These are phyloP conservation scores for Crenichthys baileyi DNA, from an alignment of 2,797 vertebrate species.

Conservation along the genomic window DNA sequence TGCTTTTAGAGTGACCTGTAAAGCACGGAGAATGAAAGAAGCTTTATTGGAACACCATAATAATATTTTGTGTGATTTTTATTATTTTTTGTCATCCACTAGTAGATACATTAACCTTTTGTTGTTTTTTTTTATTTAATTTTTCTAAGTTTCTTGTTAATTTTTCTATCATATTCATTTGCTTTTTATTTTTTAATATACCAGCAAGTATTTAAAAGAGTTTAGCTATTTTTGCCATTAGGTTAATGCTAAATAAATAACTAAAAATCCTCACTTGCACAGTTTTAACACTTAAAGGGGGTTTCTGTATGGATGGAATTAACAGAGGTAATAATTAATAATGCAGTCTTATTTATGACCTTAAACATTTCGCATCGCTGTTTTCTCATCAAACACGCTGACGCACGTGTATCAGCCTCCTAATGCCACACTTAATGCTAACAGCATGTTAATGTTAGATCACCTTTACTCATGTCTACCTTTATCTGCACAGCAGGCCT, in stretches of 20 bases:
- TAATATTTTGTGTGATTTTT: not conserved
- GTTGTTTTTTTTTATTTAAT: not conserved
- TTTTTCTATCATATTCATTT: not conserved
- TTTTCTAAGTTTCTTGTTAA: too few relatives aligned
- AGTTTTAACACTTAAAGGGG: not conserved
- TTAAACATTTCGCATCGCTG: not conserved
- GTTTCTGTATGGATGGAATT: not conserved
- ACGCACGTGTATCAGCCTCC: not conserved
- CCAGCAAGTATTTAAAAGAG: not conserved
- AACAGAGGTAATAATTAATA: not conserved
- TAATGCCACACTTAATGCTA: not conserved
- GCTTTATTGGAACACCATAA: not conserved
- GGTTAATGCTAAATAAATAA: not conserved
- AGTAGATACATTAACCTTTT: not conserved
- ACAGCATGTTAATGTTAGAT: not conserved
- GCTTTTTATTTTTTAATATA: not conserved
- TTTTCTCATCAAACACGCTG: not conserved
- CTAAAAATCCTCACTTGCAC: not conserved
- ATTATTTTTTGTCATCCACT: not conserved
- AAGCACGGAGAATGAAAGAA: too few relatives aligned
- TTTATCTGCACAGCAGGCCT: conserved; percentile 30
- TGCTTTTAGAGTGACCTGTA: not conserved
- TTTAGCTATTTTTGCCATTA: not conserved
- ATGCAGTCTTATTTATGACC: not conserved
- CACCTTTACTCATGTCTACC: conserved; percentile 21